phyloP scores from a whole-genome alignment of 2,888 invertebrate species.

The Heliconius ismenius region DNA sequence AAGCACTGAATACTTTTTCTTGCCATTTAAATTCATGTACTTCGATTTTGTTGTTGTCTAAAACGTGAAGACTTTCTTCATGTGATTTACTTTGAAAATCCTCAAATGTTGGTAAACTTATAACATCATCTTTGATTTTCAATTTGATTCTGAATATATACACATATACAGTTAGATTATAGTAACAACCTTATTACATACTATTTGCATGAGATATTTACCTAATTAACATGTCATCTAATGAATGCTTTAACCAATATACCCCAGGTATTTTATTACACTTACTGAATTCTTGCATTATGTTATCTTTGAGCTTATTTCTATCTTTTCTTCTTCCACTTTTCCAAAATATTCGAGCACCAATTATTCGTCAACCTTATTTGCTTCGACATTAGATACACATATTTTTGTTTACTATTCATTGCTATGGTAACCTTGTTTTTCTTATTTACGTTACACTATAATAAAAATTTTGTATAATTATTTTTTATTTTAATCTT shows the following conservation, averaged over 20 bases:
- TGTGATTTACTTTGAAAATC: slow-evolving; percentile 57
- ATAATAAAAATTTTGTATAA: too few species aligned
- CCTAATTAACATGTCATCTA: slow-evolving; percentile 78
- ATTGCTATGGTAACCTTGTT: too few species aligned
- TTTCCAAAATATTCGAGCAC: background rate
- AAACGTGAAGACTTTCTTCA: slow-evolving; percentile 46
- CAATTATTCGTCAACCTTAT: too few species aligned
- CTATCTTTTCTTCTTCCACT: background rate
- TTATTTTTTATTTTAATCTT: too few species aligned
- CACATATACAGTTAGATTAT: background rate
- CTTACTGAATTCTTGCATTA: slow-evolving; percentile 63
- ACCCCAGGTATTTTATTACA: slow-evolving; percentile 71
- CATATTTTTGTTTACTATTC: too few species aligned
- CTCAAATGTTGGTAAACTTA: slow-evolving; percentile 68
- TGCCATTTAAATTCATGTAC: slow-evolving; percentile 85
- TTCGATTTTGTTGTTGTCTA: slow-evolving; percentile 52
- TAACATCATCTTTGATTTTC: slow-evolving; percentile 61
- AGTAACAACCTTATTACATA: too few species aligned
- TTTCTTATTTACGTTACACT: too few species aligned
- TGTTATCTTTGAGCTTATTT: slow-evolving; percentile 41
- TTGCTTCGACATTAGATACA: too few species aligned
- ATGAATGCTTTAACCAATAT: slow-evolving; percentile 76
- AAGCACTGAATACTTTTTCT: slow-evolving; percentile 85
- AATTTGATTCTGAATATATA: slow-evolving; percentile 61
- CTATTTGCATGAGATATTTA: slow-evolving; percentile 49